phyloP scores from a whole-genome alignment of 1,140 invertebrate genomes.

The Drosophila rhopaloa region DNA sequence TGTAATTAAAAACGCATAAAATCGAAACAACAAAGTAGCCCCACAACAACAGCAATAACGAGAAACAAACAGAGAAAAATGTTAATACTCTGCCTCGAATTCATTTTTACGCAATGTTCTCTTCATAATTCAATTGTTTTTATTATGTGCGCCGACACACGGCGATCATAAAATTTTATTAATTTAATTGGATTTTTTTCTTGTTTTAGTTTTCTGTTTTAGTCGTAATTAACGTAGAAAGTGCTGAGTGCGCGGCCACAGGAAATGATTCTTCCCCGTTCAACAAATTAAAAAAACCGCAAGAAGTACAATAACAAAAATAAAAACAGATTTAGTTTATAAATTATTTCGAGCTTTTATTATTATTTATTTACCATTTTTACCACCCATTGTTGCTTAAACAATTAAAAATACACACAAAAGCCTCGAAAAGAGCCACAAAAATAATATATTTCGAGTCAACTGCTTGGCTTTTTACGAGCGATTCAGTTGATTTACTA shows the following conservation, averaged over 20 bases:
- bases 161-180: constrained; percentile 70
- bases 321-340: constrained; percentile 61
- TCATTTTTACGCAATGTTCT: constrained; percentile 66
- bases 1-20: constrained; percentile 74
- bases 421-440: constrained; percentile 36
- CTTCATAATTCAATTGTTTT: constrained; percentile 81
- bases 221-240: constrained; percentile 59
- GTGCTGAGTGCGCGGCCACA: constrained; percentile 50
- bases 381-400: constrained; percentile 83
- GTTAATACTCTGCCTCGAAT: constrained; percentile 45
- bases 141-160: constrained; percentile 57
- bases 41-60: constrained; percentile 24
- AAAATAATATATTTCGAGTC: constrained; percentile 56
- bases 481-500: constrained; percentile 82
- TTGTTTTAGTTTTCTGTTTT: constrained; percentile 36
- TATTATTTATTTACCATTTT: constrained; percentile 79
- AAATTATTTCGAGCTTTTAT: constrained; percentile 67
- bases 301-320: constrained; percentile 7
- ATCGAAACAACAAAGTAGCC: constrained; percentile 60
- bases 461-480: constrained; percentile 75
- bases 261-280: constrained; percentile 64
- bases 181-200: constrained; percentile 77
- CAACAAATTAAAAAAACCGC: constrained; percentile 3
- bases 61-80: constrained; percentile 41
- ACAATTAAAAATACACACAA: constrained; percentile 73